phyloP scores from a whole-genome alignment of 2,797 vertebrate genomes.

The Petrocephalus schoutedeni region DNA sequence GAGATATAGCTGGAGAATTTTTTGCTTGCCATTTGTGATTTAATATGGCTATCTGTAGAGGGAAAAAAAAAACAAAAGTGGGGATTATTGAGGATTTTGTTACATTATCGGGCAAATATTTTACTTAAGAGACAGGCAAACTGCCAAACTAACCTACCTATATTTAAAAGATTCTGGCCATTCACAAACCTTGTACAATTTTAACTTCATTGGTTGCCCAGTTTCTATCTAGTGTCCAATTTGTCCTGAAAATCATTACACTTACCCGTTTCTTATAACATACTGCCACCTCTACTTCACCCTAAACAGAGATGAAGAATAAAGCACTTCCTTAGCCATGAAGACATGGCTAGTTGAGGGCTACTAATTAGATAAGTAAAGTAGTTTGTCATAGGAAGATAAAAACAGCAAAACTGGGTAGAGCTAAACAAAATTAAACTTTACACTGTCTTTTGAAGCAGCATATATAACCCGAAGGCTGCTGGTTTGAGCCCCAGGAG shows the following conservation, averaged over 20 bases:
- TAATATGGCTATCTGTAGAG: background rate
- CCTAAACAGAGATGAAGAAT: background rate
- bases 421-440: background rate
- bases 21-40: background rate
- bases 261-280: background rate
- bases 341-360: background rate
- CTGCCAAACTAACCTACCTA: background rate
- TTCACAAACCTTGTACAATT: background rate
- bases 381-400: background rate
- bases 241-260: background rate
- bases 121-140: background rate
- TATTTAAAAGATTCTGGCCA: background rate
- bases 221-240: background rate
- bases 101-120: background rate
- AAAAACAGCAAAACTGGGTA: background rate
- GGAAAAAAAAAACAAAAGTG: background rate
- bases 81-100: background rate
- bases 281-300: background rate
- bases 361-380: background rate
- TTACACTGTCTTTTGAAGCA: background rate
- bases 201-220: background rate
- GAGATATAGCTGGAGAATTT: background rate
- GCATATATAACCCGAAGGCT: background rate
- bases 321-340: background rate
- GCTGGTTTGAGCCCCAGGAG: constrained; percentile 14